Conservation (phyloP, 2,888 invertebrate species). For the Melipona beecheii region DNA sequence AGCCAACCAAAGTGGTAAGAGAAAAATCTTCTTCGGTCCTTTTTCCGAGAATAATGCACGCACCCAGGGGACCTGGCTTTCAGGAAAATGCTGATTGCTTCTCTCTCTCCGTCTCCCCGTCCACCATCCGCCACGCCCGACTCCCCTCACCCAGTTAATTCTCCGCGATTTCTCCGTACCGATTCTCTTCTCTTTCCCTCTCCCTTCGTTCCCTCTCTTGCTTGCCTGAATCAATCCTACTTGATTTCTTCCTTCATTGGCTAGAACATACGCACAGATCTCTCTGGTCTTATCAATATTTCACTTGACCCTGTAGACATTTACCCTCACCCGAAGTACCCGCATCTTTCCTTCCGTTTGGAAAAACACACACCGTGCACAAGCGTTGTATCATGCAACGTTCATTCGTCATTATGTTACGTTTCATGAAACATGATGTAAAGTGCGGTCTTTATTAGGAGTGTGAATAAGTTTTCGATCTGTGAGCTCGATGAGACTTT, state of each 20-base stretch:
- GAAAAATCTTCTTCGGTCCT: slow-evolving; percentile 69
- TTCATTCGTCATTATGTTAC: too few species aligned
- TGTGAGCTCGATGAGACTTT: too few species aligned
- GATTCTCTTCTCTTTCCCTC: background rate
- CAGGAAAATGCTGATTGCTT: slow-evolving; percentile 81
- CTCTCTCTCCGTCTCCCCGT: slow-evolving; percentile 34
- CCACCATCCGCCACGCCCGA: slow-evolving; percentile 32
- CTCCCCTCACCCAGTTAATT: slow-evolving; percentile 48
- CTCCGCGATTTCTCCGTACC: slow-evolving; percentile 55
- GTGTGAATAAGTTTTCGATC: too few species aligned
- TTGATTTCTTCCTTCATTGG: background rate
- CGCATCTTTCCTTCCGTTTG: background rate
- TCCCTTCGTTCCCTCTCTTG: background rate
- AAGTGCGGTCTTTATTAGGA: too few species aligned
- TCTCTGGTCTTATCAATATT: background rate
- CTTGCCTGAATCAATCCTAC: background rate
- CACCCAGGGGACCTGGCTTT: slow-evolving; percentile 74
- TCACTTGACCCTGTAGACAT: background rate
- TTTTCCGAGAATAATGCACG: slow-evolving; percentile 70
- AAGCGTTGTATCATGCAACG: too few species aligned
- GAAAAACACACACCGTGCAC: background rate
- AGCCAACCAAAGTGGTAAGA: slow-evolving; percentile 60
- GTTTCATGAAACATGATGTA: too few species aligned
- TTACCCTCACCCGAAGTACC: background rate
- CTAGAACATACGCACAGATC: background rate